These are phyloP conservation scores for Ibycter americanus DNA, from an alignment of 2,797 vertebrate genomes.

Conservation along the genomic window DNA sequence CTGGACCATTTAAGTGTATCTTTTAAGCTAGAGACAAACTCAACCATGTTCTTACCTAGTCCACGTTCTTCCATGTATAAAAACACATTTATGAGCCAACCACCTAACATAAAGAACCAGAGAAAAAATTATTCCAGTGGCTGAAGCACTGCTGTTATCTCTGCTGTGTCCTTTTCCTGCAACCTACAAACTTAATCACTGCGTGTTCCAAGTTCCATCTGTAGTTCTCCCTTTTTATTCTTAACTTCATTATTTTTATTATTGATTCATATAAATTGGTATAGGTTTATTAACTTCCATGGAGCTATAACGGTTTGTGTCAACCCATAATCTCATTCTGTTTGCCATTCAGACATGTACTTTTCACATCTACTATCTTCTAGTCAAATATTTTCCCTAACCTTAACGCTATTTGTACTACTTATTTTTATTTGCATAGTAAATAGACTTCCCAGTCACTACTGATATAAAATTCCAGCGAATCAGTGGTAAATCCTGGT, in stretches of 20 bases:
- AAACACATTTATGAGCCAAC: not conserved
- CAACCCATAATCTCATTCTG: not conserved
- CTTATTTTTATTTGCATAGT: not conserved
- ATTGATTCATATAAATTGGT: not conserved
- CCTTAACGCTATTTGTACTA: not conserved
- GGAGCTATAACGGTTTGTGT: not conserved
- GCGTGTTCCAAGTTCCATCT: fast-evolving
- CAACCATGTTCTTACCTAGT: fast-evolving
- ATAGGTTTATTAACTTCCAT: not conserved
- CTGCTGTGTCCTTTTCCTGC: not conserved
- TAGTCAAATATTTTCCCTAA: not conserved
- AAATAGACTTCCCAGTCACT: not conserved
- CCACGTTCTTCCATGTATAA: fast-evolving
- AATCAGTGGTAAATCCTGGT: not conserved
- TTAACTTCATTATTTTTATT: not conserved
- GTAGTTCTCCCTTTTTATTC: not conserved
- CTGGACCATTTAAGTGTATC: not conserved
- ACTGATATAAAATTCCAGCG: not conserved
- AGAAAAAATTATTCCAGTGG: not conserved
- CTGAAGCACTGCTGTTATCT: not conserved
- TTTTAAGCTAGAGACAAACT: not conserved
- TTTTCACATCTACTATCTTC: not conserved
- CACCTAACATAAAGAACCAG: not conserved
- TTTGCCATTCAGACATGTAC: not conserved
- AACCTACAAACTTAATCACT: not conserved